Percentiles rank a stretch among this genome's conserved stretches.
Evolutionary conservation across 2,113 vertebrate species (phyloP).

Genomic region (Melanocharis versteri): DNA sequence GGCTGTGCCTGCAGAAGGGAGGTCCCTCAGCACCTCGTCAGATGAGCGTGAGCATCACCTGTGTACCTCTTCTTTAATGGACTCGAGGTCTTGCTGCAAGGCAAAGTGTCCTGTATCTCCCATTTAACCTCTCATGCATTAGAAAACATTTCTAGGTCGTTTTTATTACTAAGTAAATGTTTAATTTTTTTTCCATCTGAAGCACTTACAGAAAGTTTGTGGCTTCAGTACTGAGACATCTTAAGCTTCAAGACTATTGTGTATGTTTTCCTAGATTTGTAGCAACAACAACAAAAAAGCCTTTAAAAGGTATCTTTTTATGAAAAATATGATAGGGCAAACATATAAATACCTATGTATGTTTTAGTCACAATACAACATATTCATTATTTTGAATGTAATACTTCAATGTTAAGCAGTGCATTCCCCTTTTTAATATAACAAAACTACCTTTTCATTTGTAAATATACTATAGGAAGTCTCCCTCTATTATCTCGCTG

Average conservation of each 20-base stretch:
- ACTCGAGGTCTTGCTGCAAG: slow-evolving; percentile 20
- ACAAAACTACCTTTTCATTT: slow-evolving; percentile 65
- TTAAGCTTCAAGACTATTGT: slow-evolving; percentile 31
- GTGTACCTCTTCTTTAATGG: slow-evolving; percentile 8
- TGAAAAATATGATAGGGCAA: slow-evolving; percentile 25
- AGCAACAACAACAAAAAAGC: neutral
- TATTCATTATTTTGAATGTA: slow-evolving; percentile 46
- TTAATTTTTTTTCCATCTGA: neutral
- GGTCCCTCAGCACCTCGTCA: neutral
- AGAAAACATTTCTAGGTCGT: slow-evolving; percentile 18
- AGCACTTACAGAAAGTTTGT: slow-evolving; percentile 2
- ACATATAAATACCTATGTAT: slow-evolving; percentile 22
- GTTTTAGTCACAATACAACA: slow-evolving; percentile 47
- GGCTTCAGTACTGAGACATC: slow-evolving; percentile 23
- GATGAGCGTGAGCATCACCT: neutral
- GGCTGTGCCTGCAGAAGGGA: neutral
- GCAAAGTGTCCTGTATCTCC: neutral
- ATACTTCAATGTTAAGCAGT: slow-evolving; percentile 55
- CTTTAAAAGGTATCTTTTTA: slow-evolving; percentile 53
- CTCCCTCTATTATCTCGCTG: slow-evolving; percentile 72
- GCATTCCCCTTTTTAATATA: slow-evolving; percentile 72
- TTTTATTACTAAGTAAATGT: slow-evolving; percentile 20
- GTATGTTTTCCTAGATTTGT: slow-evolving; percentile 35
- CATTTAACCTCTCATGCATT: neutral
- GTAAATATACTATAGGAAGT: slow-evolving; percentile 77